Percentiles rank a stretch among this genome's conserved stretches.
Evolutionary conservation across 1,140 invertebrate species (phyloP).

Genomic region (Ceratoteleas bidentatus): DNA sequence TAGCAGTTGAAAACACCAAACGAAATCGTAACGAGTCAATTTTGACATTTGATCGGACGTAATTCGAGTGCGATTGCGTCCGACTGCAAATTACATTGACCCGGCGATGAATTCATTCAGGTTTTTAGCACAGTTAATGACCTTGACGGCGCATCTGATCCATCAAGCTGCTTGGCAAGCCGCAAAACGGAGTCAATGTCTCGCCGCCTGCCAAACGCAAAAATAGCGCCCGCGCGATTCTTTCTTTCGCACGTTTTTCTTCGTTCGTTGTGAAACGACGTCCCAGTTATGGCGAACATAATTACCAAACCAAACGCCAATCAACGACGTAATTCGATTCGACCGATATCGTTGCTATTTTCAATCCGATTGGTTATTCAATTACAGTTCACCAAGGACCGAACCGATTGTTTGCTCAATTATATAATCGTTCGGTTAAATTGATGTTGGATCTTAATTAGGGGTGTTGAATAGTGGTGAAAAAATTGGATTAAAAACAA

Average conservation of each 20-base stretch:
- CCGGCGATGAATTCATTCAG: conserved; percentile 61
- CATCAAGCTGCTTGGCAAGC: conserved; percentile 55
- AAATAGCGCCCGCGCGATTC: conserved; percentile 74
- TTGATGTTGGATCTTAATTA: neutral
- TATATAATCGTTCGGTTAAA: neutral
- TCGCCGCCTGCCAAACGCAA: conserved; percentile 80
- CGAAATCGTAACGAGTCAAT: neutral
- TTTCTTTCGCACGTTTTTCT: conserved; percentile 46
- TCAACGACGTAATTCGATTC: neutral
- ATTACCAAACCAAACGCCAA: conserved; percentile 27
- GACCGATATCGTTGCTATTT: neutral
- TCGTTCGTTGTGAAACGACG: conserved; percentile 73
- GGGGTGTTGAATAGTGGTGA: too few species aligned
- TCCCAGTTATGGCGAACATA: conserved; percentile 72
- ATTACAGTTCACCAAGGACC: neutral
- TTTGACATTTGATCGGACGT: conserved; percentile 27
- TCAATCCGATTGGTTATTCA: neutral
- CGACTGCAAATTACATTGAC: conserved; percentile 62
- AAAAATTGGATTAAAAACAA: too few species aligned
- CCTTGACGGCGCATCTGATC: conserved; percentile 54
- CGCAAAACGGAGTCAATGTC: conserved; percentile 70
- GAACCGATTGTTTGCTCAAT: neutral
- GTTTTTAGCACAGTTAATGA: conserved; percentile 67
- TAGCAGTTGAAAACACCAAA: too few species aligned
- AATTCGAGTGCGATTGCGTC: conserved; percentile 37